Evolutionary conservation across 2,797 vertebrate genomes (phyloP).

Genomic region (Oreortyx pictus): DNA sequence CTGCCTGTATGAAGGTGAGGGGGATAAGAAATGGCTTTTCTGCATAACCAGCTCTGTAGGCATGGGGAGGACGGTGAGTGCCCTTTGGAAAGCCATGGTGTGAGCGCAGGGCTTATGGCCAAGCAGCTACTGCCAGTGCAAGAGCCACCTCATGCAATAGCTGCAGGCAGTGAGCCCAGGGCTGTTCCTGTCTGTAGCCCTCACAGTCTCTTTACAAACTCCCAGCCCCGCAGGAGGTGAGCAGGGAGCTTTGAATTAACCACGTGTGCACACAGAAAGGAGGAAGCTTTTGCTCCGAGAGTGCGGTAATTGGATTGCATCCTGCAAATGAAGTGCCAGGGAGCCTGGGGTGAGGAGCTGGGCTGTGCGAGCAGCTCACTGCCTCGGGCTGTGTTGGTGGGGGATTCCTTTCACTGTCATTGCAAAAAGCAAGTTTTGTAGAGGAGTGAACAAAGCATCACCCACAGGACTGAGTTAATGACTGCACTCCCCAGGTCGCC

Average conservation of each 20-base stretch:
- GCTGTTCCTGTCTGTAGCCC: background rate
- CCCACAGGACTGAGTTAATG: background rate
- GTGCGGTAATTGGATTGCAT: background rate
- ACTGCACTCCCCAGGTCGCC: background rate
- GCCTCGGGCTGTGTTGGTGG: background rate
- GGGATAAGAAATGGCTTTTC: background rate
- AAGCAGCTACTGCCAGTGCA: background rate
- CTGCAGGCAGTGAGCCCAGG: background rate
- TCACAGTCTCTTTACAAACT: background rate
- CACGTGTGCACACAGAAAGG: background rate
- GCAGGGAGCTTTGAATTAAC: background rate
- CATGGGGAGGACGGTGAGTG: fast-evolving
- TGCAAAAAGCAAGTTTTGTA: background rate
- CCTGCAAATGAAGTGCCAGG: background rate
- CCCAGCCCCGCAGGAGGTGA: background rate
- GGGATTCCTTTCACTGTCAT: background rate
- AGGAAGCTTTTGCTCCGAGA: background rate
- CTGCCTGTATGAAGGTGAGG: background rate
- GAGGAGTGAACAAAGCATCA: fast-evolving
- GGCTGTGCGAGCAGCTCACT: background rate
- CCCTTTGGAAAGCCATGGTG: background rate
- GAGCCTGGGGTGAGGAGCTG: background rate
- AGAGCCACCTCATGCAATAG: no score
- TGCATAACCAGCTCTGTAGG: background rate
- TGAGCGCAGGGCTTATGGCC: background rate